Conservation (phyloP, 2,888 invertebrate species). For the Limnephilus marmoratus region DNA sequence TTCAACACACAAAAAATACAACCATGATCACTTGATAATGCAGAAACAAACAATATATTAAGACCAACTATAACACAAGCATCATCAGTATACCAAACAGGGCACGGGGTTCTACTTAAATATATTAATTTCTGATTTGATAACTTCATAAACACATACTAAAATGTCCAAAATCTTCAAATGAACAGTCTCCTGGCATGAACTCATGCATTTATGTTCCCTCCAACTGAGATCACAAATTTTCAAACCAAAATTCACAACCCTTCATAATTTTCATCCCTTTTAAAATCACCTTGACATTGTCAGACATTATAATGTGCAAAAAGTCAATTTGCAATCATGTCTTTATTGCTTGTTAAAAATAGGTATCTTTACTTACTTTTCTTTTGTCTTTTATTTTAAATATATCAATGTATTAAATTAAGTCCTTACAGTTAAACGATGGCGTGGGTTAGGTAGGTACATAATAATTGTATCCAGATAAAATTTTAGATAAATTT, state of each 20-base stretch:
- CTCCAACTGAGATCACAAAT: background rate
- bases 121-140: background rate
- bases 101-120: background rate
- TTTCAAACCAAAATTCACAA: background rate
- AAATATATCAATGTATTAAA: no score
- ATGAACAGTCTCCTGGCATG: background rate
- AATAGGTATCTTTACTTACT: no score
- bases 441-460: no score
- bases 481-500: no score
- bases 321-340: background rate
- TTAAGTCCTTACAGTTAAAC: no score
- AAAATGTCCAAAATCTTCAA: background rate
- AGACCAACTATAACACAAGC: no score
- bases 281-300: background rate
- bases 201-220: background rate
- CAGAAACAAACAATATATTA: background rate
- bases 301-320: background rate
- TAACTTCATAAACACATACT: background rate
- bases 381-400: no score
- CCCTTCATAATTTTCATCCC: background rate
- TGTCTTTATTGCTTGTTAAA: background rate
- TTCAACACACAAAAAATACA: background rate
- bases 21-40: background rate
- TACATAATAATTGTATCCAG: no score
- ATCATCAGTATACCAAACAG: no score